Percentiles rank a stretch among this genome's conserved stretches.
phyloP scores from a whole-genome alignment of 2,797 vertebrate species.

The Gobionotothen gibberifrons region DNA sequence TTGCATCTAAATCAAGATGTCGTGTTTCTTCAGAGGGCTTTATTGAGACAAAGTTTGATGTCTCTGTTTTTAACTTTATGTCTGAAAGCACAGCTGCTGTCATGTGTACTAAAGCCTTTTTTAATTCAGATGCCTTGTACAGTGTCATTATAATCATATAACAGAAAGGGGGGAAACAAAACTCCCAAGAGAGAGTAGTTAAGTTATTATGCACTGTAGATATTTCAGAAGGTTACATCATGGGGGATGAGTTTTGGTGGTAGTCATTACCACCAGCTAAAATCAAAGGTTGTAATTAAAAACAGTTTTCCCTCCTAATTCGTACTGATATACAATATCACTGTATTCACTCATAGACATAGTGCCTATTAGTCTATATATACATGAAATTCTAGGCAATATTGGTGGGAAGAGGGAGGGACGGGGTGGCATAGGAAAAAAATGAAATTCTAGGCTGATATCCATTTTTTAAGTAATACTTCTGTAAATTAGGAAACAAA shows the following conservation, averaged over 20 bases:
- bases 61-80: constrained; percentile 49
- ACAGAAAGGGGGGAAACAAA: constrained; percentile 13
- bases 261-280: constrained; percentile 15
- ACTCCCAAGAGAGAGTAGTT: constrained; percentile 1
- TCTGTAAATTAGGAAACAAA: background rate
- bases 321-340: background rate
- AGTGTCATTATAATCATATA: constrained; percentile 51
- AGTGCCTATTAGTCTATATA: background rate
- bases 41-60: constrained; percentile 65
- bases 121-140: constrained; percentile 47
- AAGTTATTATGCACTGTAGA: constrained; percentile 34
- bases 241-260: constrained; percentile 13
- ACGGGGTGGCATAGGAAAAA: too few species aligned
- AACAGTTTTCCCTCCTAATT: background rate
- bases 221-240: constrained; percentile 70
- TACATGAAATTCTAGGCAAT: too few species aligned
- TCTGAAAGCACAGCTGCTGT: constrained; percentile 55
- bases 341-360: background rate
- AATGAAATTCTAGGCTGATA: too few species aligned
- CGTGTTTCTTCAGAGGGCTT: constrained; percentile 47
- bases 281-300: constrained; percentile 19
- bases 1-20: constrained; percentile 76
- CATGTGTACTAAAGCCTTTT: constrained; percentile 49
- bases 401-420: too few species aligned
- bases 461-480: too few species aligned